These are phyloP conservation scores for Meta bourneti DNA, from an alignment of 2,888 invertebrate genomes.

Conservation along the genomic window DNA sequence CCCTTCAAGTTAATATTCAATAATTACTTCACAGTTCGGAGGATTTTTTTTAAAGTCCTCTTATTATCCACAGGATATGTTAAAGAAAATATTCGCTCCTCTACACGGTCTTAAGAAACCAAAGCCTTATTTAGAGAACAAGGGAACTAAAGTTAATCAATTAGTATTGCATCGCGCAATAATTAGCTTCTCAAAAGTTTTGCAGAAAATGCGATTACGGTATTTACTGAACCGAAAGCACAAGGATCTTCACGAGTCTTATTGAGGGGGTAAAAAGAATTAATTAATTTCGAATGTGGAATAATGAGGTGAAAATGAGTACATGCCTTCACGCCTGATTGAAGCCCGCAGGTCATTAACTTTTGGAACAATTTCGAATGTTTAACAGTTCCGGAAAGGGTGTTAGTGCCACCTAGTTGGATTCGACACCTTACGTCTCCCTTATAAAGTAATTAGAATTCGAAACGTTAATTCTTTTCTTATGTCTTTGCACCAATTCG, in stretches of 20 bases:
- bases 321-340: not conserved
- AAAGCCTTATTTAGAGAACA: no score
- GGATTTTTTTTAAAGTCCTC: no score
- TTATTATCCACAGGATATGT: no score
- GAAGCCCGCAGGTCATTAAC: not conserved
- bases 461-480: not conserved
- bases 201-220: not conserved
- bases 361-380: not conserved
- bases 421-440: not conserved
- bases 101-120: no score
- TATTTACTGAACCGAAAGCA: not conserved
- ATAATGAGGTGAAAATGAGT: not conserved
- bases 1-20: no score
- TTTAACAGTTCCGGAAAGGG: not conserved
- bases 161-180: not conserved
- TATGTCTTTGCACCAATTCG: no score
- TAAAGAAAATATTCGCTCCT: no score
- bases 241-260: no score
- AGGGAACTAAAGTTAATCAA: no score
- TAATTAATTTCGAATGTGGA: no score
- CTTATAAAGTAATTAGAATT: not conserved
- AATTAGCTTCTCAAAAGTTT: not conserved
- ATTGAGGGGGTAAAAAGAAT: no score
- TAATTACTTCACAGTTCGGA: no score
- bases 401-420: not conserved